Conservation (phyloP, 2,113 vertebrate species). For the Dasypus novemcinctus region DNA sequence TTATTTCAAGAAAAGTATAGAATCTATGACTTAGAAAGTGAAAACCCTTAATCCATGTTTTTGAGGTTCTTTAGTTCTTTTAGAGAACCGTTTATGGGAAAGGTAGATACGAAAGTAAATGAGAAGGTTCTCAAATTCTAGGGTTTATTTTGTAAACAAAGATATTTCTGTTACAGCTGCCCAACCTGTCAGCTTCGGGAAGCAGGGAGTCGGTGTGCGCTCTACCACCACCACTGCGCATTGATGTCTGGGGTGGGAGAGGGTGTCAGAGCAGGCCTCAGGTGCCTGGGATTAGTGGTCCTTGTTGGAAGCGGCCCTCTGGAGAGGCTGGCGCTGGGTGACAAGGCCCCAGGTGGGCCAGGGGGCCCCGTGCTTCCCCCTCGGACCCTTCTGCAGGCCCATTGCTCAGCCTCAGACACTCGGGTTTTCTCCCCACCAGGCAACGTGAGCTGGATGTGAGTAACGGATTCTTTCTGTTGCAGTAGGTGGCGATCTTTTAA, state of each 20-base stretch:
- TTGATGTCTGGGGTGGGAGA: neutral
- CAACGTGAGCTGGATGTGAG: accelerated
- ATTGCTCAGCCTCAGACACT: too few relatives aligned
- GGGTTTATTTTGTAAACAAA: neutral
- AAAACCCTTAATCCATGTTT: neutral
- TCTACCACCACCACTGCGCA: neutral
- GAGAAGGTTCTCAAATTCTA: neutral
- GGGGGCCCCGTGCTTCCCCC: accelerated
- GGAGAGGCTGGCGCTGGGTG: neutral
- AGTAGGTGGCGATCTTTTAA: neutral
- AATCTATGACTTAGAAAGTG: too few relatives aligned
- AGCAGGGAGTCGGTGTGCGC: neutral
- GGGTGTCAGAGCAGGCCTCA: too few relatives aligned
- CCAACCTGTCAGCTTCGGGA: neutral
- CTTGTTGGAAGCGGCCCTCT: neutral
- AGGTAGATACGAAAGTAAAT: neutral
- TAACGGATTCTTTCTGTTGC: neutral
- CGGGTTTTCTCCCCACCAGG: neutral
- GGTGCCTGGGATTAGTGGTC: neutral
- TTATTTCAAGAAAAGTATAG: too few relatives aligned
- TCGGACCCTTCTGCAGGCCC: neutral
- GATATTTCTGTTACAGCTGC: neutral
- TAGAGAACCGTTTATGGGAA: neutral
- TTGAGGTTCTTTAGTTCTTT: neutral
- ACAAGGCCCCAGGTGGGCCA: neutral